Percentiles rank a stretch among this genome's conserved stretches.
Conservation (phyloP, 2,797 vertebrate species). For the Knipowitschia caucasica region DNA sequence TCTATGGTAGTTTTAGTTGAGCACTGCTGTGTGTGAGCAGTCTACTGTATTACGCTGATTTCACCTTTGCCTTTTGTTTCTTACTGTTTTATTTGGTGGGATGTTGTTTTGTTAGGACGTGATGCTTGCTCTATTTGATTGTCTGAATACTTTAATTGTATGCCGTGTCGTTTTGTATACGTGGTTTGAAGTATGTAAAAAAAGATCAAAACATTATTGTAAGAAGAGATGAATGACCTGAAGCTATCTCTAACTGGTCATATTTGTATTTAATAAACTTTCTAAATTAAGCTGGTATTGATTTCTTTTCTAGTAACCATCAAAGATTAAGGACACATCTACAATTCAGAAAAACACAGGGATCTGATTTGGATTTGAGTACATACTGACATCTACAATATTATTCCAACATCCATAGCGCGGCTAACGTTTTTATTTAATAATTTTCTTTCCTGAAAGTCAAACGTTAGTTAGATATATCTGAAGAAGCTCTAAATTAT, state of each 20-base stretch:
- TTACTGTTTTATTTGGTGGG: conserved; percentile 37
- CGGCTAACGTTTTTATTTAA: no score
- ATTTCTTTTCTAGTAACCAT: conserved; percentile 7
- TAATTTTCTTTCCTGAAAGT: no score
- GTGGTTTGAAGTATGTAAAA: conserved; percentile 68
- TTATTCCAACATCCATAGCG: no score
- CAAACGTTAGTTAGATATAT: no score
- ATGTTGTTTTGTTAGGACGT: conserved; percentile 50
- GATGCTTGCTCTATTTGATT: conserved; percentile 51
- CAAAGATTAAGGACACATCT: conserved; percentile 23
- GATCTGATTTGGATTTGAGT: no score
- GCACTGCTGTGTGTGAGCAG: conserved; percentile 46
- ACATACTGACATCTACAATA: no score
- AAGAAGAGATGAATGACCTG: conserved; percentile 43
- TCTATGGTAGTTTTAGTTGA: conserved; percentile 41
- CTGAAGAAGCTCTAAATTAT: no score
- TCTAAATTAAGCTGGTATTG: conserved; percentile 51
- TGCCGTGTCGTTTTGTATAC: conserved; percentile 68
- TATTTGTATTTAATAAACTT: conserved; percentile 74
- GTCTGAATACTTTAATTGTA: conserved; percentile 63
- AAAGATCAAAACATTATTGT: conserved; percentile 61
- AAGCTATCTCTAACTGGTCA: conserved; percentile 51
- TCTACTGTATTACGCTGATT: conserved; percentile 45
- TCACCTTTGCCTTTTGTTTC: conserved; percentile 63
- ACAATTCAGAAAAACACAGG: no score